Conservation (phyloP, 1,140 invertebrate species). For the Thaumatotibia leucotreta region DNA sequence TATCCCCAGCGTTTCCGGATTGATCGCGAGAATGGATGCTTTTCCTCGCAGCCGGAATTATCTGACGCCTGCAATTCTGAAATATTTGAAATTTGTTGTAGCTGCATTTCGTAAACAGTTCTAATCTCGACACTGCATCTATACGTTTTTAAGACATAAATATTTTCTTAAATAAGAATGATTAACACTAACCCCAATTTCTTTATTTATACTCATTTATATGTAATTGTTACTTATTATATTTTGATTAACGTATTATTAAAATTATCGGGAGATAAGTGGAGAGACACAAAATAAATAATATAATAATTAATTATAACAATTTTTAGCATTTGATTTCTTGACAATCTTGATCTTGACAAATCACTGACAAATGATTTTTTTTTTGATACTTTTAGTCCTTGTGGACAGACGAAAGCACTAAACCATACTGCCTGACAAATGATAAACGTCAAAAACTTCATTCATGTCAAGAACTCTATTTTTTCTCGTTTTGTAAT, state of each 20-base stretch:
- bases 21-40: slow-evolving; percentile 36
- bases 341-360: too few species aligned
- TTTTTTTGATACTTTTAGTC: too few species aligned
- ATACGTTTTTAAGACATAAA: not conserved
- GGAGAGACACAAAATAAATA: not conserved
- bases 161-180: not conserved
- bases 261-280: not conserved
- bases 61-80: slow-evolving; percentile 34
- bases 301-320: not conserved
- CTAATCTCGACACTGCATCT: not conserved
- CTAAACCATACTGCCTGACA: too few species aligned
- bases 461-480: too few species aligned
- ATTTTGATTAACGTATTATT: not conserved
- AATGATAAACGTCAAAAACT: too few species aligned
- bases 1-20: slow-evolving; percentile 13
- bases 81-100: too few species aligned
- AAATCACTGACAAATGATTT: too few species aligned
- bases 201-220: not conserved
- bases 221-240: not conserved
- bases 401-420: too few species aligned
- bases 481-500: too few species aligned
- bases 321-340: too few species aligned
- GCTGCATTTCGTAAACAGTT: not conserved
- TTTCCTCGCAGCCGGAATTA: slow-evolving; percentile 41
- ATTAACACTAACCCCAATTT: not conserved